Evolutionary conservation across 2,113 vertebrate genomes (phyloP).

Genomic region (Coracopsis vasa): DNA sequence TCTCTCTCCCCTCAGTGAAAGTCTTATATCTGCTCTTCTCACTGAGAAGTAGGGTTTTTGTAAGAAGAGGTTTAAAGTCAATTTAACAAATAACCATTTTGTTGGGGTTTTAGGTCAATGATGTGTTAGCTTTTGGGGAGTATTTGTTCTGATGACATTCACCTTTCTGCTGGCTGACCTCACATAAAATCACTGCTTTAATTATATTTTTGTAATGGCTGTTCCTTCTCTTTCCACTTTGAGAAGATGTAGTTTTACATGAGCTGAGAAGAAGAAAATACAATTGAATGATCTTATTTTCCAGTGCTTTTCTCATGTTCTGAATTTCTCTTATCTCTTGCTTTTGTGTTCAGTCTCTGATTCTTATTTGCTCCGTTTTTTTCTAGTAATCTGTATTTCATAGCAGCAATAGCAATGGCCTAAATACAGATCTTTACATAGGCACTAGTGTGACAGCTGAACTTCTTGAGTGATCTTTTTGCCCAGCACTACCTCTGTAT

Average conservation of each 20-base stretch:
- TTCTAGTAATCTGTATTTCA: not conserved
- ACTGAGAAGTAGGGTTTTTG: not conserved
- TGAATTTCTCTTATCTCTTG: not conserved
- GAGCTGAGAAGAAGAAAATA: not conserved
- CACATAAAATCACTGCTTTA: not conserved
- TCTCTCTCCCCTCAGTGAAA: not conserved
- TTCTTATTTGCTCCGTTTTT: not conserved
- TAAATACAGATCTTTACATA: not conserved
- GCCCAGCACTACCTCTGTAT: not conserved
- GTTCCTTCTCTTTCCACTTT: not conserved
- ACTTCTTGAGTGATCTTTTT: not conserved
- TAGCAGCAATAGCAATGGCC: not conserved
- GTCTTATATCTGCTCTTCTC: not conserved
- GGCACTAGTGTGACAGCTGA: not conserved
- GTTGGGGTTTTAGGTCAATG: not conserved
- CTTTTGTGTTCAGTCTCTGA: not conserved
- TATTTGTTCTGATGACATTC: not conserved
- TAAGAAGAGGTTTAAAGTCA: not conserved
- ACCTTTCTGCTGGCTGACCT: not conserved
- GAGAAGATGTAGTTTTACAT: not conserved
- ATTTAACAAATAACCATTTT: not conserved
- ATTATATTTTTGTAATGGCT: not conserved
- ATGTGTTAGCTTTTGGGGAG: not conserved
- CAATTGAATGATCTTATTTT: not conserved
- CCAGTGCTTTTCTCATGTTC: not conserved